phyloP scores from a whole-genome alignment of 1,140 invertebrate genomes.

The Megalonaias nervosa region DNA sequence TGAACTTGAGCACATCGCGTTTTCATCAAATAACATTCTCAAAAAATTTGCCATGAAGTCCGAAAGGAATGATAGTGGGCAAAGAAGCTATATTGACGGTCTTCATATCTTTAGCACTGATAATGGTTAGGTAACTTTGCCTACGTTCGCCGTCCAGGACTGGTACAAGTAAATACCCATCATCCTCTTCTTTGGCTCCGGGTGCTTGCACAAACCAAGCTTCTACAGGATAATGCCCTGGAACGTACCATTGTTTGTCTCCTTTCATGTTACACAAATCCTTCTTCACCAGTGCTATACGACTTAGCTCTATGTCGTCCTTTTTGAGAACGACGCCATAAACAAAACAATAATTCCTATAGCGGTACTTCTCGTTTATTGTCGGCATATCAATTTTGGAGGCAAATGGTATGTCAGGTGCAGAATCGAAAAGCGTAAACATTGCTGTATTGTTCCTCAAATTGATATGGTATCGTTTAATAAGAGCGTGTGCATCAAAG shows the following conservation, averaged over 20 bases:
- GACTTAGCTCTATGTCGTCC: conserved; percentile 47
- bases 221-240: conserved; percentile 58
- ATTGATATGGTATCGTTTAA: conserved; percentile 54
- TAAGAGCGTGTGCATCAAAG: conserved; percentile 34
- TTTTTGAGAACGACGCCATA: conserved; percentile 62
- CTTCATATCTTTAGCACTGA: conserved; percentile 56
- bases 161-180: conserved; percentile 59
- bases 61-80: conserved; percentile 59
- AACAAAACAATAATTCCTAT: conserved; percentile 55
- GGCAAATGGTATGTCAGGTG: conserved; percentile 25
- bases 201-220: conserved; percentile 59
- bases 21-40: conserved; percentile 30
- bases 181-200: conserved; percentile 49
- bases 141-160: conserved; percentile 51
- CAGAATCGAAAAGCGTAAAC: conserved; percentile 21
- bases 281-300: conserved; percentile 62
- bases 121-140: conserved; percentile 51
- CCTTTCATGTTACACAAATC: conserved; percentile 51
- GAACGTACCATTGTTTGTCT: conserved; percentile 46
- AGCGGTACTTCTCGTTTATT: conserved; percentile 62
- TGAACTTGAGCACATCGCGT: too few relatives aligned
- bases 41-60: conserved; percentile 64
- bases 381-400: conserved; percentile 59
- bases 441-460: conserved; percentile 26
- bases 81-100: conserved; percentile 44